Evolutionary conservation across 1,140 invertebrate species (phyloP), one percentile per base, ranked within the genome.

Genomic region (Apis cerana): DNA sequence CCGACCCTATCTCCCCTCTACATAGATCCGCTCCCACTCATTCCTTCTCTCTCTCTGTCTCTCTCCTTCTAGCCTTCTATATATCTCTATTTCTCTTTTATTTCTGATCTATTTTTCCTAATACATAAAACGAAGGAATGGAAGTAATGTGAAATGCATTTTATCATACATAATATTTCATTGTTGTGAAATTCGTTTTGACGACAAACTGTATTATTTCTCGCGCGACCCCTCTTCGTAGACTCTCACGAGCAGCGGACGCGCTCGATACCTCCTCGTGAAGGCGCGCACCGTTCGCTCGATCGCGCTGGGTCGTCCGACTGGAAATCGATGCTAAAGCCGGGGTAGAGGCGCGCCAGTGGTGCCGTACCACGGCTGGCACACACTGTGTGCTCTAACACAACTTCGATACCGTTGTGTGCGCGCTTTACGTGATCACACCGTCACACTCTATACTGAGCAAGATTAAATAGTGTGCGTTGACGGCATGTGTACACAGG

Each of bases 241-340:
- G 50, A 81, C 56, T 84, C 77, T 62, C 82, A 87, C 79, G 76
- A 75, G 67, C 64, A 33, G 70, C 50, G 54, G 59, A 59, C 43
- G 78, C 82, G 78, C 82, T 85, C 86, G 82, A 81, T 83, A 79
- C 83, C 65, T 74, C 80, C 81, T 84, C 61, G 75, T 56, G 75
- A 83, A 72, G 62, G 81, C 80, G 85, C 78, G 85, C 69, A 85
- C 86, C 89, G 87, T 88, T 90, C 88, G 87, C 89, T 91, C 89
- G 90, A 87, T 90, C 89, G 90, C 88, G 89, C 89, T 85, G 91
- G 90, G 84, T 90, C 90, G 91, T 90, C 91, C 88, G 91, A 92
- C 92, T 93, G 91, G 91, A 93, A 93, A 93, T 93, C 92, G 92
- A 93, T 93, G 91, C 86, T 90, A 89, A 85, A 75, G 89, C 88